Evolutionary conservation across 2,888 invertebrate genomes (phyloP), one percentile per base, ranked within the genome.

Genomic region (Micropterix aruncella): DNA sequence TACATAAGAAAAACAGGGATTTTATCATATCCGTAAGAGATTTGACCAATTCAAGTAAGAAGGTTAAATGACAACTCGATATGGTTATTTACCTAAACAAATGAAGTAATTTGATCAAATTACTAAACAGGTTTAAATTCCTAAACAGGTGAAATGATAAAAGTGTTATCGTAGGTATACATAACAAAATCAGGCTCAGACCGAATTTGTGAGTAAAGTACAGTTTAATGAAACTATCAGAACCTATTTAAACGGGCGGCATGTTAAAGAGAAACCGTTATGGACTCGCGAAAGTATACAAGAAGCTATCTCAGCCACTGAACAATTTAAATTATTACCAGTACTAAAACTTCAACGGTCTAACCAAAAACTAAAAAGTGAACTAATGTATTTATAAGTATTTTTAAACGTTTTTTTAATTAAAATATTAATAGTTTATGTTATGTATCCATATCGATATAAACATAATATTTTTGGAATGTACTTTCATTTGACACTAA

Each of bases 61-160:
- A 38, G 46, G 42, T 40, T 46, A 50, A 45, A 50, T 50, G 18
- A 50, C 39, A 48, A n/a, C n/a, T n/a, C n/a, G n/a, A n/a, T n/a
- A n/a, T n/a, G n/a, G n/a, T n/a, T n/a, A n/a, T n/a, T n/a, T 50
- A 39, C 42, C 41, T 50, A 46, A 48, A 48, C 40, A 48, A 49
- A 48, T 40, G 47, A 45, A 48, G 48, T 48, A 47, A 48, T 48
- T 48, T 48, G 48, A 49, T 48, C 48, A 48, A 48, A 48, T 48
- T 37, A 40, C 48, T 47, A 43, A 45, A 45, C 47, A 47, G 47
- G 42, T 47, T 47, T 47, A 48, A n/a, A n/a, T n/a, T n/a, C n/a
- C n/a, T n/a, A n/a, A n/a, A n/a, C n/a, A n/a, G n/a, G n/a, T n/a
- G n/a, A n/a, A n/a, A n/a, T n/a, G n/a, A n/a, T n/a, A n/a, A n/a